Evolutionary conservation across 2,797 vertebrate species (phyloP), one percentile per base, ranked within the genome.

Genomic region (Danio tinwini): DNA sequence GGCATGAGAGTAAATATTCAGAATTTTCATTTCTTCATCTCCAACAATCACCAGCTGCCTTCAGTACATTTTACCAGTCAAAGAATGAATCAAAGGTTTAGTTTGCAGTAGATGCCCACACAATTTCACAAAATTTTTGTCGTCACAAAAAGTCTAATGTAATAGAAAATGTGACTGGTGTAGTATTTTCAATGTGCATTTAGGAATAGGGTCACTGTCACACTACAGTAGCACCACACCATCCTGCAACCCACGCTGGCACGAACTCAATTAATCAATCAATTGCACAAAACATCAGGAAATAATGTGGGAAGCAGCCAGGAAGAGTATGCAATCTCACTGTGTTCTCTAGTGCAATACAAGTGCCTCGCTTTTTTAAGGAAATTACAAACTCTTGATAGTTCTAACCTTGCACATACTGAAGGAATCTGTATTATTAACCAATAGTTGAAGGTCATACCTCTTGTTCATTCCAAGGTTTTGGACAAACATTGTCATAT

Each of bases 31-130:
- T 12, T 21, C 55, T 44, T 14, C 39, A 44, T 7, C 5, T 17
- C 16, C 19, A 56, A 72, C 74, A 78, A 83, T 76, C 82, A 85
- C 81, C 76, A 85, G 79, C 79, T 82, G 79, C 75, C 78, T 83
- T 78, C 69, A 61, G 47, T 74, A 59, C 40, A 44, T 68, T 55
- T n/a, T n/a, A n/a, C 17, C 44, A 73, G 17, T 59, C 39, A 21
- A 45, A 19, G 61, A 67, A 42, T 19, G 67, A 44, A 21, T 7
- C 64, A 13, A 13, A 21, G 17, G 52, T 59, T 49, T 64, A 29
- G 62, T 14, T 79, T 47, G 50, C 21, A 52, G 42, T 64, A 62
- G 39, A 55, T 65, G 53, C 50, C 64, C 52, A 42, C 40, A 42
- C 53, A 64, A 53, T 76, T 44, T 21, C 12, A 42, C 9, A 6